Evolutionary conservation across 2,888 invertebrate genomes (phyloP), one percentile per base, ranked within the genome.

Genomic region (Ferrisia virgata): DNA sequence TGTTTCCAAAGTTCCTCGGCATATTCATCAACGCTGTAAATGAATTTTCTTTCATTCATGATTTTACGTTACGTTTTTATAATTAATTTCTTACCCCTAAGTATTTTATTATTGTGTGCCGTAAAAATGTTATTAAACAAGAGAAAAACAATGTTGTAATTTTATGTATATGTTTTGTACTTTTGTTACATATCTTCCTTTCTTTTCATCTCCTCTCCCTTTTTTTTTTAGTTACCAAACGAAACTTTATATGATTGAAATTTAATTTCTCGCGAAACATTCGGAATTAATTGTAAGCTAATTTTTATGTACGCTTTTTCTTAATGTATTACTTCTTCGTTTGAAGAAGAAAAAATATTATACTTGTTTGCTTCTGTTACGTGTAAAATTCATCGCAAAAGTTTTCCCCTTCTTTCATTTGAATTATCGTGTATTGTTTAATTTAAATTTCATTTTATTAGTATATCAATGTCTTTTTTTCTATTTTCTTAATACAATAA

Each of bases 201-300:
- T n/a, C 33, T 72, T 72, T 28, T 11, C 18, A 18, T 58, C 9
- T 64, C 28, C 3, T 4, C 33, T 64, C 3, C 4, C 33, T 72
- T 72, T 72, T 72, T 72, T 72, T 72, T 72, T 33, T 72, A 72
- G 72, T 72, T 72, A 72, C 72, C 72, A 72, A 72, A 36, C n/a
- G 72, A 72, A 72, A 72, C 72, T 72, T 33, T 72, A 72, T 28
- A 64, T 72, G 15, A 72, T n/a, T 72, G 58, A 72, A 72, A 72
- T 72, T 36, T 31, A 72, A 72, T 72, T 72, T 72, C 72, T 72
- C 72, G 33, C 33, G 72, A 72, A 72, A 72, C 72, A 72, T 72
- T 72, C 72, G 47, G 18, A 72, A 33, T 72, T 72, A 1, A 18
- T 53, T 33, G 72, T 72, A 31, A 33, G 13, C 72, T 31, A 72